These are phyloP conservation scores for Tinamus major DNA, from an alignment of 2,797 vertebrate species.

Conservation along the genomic window DNA sequence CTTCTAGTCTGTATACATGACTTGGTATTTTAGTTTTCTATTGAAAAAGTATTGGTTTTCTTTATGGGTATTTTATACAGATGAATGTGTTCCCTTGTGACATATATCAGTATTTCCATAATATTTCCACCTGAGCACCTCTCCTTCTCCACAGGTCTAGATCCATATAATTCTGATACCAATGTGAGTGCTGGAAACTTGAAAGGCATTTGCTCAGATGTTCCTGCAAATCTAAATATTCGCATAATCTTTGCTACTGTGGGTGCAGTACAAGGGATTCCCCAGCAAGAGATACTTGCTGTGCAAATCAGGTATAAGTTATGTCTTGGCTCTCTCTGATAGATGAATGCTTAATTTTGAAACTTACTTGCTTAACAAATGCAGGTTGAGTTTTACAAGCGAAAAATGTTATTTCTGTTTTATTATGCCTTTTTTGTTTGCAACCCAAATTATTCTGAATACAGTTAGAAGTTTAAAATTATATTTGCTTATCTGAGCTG, in stretches of 20 bases:
- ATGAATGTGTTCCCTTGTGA: background rate
- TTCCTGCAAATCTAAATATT: conserved; percentile 87
- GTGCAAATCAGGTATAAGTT: conserved; percentile 85
- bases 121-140: background rate
- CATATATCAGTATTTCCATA: background rate
- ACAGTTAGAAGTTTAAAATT: background rate
- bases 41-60: background rate
- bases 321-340: background rate
- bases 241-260: conserved; percentile 80
- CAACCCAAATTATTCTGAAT: background rate
- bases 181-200: background rate
- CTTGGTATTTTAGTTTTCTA: background rate
- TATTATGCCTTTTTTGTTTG: background rate
- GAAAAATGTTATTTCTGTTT: background rate
- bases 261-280: conserved; percentile 79
- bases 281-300: conserved; percentile 83
- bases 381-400: background rate
- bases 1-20: background rate
- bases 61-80: background rate
- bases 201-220: conserved; percentile 79
- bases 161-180: background rate
- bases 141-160: background rate
- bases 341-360: background rate
- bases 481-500: background rate
- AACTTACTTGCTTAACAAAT: background rate